Evolutionary conservation across 2,888 invertebrate species (phyloP).

Genomic region (Sinhomidia bicolor): DNA sequence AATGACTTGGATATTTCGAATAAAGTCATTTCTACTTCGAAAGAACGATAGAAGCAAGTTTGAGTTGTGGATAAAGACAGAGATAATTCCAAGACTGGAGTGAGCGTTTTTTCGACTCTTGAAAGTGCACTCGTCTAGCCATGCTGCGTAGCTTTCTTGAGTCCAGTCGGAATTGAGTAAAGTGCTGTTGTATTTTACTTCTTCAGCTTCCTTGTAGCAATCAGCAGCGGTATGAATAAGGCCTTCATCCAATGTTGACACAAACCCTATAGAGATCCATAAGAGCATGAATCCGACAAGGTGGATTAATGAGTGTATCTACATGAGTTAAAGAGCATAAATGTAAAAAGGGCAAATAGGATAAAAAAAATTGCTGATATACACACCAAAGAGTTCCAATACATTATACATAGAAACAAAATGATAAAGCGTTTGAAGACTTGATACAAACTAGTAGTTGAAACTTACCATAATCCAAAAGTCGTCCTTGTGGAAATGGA

Average conservation of each 20-base stretch:
- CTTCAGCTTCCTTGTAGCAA: not conserved
- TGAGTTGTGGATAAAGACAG: not conserved
- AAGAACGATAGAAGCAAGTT: not conserved
- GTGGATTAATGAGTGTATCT: not conserved
- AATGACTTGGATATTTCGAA: conserved; percentile 19
- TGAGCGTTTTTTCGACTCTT: not conserved
- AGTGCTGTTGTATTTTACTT: not conserved
- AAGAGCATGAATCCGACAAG: not conserved
- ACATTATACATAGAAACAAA: too few species aligned
- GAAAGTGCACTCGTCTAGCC: not conserved
- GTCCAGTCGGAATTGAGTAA: not conserved
- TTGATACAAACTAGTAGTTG: not conserved
- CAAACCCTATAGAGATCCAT: conserved; percentile 8
- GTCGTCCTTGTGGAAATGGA: not conserved
- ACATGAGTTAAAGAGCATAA: too few species aligned
- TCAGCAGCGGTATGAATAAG: not conserved
- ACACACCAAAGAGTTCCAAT: too few species aligned
- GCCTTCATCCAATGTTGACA: not conserved
- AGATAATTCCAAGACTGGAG: not conserved
- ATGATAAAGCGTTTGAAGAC: too few species aligned
- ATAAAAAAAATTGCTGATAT: too few species aligned
- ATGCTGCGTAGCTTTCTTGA: not conserved
- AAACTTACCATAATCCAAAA: conserved; percentile 17
- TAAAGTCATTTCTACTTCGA: not conserved
- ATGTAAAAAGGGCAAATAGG: too few species aligned